Conservation (phyloP, 2,797 vertebrate genomes). For the Phaenicophaeus curvirostris region DNA sequence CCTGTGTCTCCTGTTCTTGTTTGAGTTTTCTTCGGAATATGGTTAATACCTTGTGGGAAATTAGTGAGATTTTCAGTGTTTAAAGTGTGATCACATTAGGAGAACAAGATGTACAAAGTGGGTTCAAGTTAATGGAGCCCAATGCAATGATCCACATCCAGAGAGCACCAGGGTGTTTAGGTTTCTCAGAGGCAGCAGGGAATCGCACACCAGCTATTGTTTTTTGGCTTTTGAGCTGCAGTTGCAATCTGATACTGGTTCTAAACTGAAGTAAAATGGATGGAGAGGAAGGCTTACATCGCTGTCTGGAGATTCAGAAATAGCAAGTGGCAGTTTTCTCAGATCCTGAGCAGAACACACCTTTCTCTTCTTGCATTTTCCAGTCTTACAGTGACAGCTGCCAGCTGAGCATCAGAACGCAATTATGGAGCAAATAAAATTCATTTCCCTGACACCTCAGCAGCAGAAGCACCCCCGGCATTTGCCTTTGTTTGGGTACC, state of each 20-base stretch:
- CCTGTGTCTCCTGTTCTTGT: neutral
- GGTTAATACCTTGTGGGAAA: neutral
- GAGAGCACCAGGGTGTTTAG: neutral
- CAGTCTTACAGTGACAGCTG: accelerated
- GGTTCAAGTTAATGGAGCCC: neutral
- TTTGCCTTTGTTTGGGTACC: constrained; percentile 42
- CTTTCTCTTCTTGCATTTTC: neutral
- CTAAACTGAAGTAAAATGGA: neutral
- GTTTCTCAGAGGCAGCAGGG: neutral
- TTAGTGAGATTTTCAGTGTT: neutral
- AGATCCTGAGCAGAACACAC: neutral
- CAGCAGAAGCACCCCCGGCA: neutral
- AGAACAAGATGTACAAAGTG: neutral
- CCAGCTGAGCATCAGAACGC: neutral
- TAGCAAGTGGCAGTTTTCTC: neutral
- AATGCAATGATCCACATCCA: neutral
- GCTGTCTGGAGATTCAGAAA: neutral
- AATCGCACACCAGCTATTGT: neutral
- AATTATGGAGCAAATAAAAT: constrained; percentile 29
- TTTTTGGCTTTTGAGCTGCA: neutral
- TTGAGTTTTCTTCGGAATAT: neutral
- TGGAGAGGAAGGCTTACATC: neutral
- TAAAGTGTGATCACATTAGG: neutral
- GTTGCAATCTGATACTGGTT: neutral
- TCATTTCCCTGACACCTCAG: constrained; percentile 32